Percentiles rank a stretch among this genome's conserved stretches.
These are phyloP conservation scores for Neostethus bicornis DNA, from an alignment of 2,797 vertebrate genomes.

Conservation along the genomic window DNA sequence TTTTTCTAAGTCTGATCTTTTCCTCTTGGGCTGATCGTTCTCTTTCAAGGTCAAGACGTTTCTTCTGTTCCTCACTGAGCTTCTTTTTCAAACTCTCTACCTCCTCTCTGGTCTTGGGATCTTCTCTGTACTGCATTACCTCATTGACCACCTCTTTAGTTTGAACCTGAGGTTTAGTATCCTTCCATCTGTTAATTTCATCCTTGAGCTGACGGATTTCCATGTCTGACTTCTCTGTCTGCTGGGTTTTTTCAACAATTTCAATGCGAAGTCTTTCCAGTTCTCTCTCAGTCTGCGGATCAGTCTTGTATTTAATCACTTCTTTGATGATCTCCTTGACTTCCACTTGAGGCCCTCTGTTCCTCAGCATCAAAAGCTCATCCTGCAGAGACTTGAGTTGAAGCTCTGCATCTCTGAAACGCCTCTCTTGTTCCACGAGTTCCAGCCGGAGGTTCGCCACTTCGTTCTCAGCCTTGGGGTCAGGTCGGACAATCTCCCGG, in stretches of 20 bases:
- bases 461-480: constrained; percentile 94
- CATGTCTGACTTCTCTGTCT: constrained; percentile 88
- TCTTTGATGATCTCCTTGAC: constrained; percentile 94
- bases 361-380: constrained; percentile 84
- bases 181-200: constrained; percentile 92
- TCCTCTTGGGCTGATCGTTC: constrained; percentile 84
- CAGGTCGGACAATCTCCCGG: constrained; percentile 93
- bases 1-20: constrained; percentile 86
- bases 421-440: constrained; percentile 91
- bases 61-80: constrained; percentile 90
- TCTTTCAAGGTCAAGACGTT: constrained; percentile 89
- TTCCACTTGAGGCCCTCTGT: constrained; percentile 90
- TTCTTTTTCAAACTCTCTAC: constrained; percentile 86
- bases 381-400: constrained; percentile 86
- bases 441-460: constrained; percentile 94
- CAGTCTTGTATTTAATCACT: constrained; percentile 95
- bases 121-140: constrained; percentile 91
- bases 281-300: constrained; percentile 91
- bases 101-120: constrained; percentile 93
- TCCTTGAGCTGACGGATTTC: constrained; percentile 92
- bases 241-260: constrained; percentile 91
- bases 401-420: constrained; percentile 83
- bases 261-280: constrained; percentile 92
- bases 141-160: constrained; percentile 95
- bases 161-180: constrained; percentile 92